These are phyloP conservation scores for Neodiprion virginianus DNA, from an alignment of 1,140 invertebrate genomes.

Conservation along the genomic window DNA sequence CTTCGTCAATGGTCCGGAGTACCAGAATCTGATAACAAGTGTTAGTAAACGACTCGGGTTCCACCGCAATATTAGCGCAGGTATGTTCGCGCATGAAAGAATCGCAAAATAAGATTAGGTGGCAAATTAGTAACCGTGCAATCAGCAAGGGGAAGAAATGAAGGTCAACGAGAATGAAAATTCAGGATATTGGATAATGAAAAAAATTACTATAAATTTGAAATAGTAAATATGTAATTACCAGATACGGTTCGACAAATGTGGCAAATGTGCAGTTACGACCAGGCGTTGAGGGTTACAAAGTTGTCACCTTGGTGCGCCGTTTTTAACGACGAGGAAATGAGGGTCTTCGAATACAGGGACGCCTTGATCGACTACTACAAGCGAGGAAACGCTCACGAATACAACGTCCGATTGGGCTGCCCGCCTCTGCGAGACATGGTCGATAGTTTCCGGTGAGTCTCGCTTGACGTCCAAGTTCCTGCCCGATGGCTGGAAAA, in stretches of 20 bases:
- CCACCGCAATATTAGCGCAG: slow-evolving; percentile 35
- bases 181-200: no score
- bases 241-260: slow-evolving; percentile 33
- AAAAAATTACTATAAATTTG: neutral
- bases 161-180: neutral
- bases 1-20: slow-evolving; percentile 53
- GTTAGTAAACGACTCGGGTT: slow-evolving; percentile 59
- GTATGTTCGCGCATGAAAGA: slow-evolving; percentile 5
- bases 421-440: slow-evolving; percentile 58
- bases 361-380: slow-evolving; percentile 58
- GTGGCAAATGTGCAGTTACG: slow-evolving; percentile 54
- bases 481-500: neutral
- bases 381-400: slow-evolving; percentile 51
- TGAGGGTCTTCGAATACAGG: slow-evolving; percentile 49
- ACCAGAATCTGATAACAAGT: slow-evolving; percentile 51
- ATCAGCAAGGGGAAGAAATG: neutral
- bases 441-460: slow-evolving; percentile 50
- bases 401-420: slow-evolving; percentile 51
- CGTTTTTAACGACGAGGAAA: slow-evolving; percentile 54
- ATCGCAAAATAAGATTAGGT: no score
- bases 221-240: slow-evolving; percentile 9
- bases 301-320: slow-evolving; percentile 58
- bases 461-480: neutral
- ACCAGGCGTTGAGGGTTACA: slow-evolving; percentile 48
- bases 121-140: no score